phyloP scores from a whole-genome alignment of 2,797 vertebrate genomes.

The Hoplostethus mediterraneus region DNA sequence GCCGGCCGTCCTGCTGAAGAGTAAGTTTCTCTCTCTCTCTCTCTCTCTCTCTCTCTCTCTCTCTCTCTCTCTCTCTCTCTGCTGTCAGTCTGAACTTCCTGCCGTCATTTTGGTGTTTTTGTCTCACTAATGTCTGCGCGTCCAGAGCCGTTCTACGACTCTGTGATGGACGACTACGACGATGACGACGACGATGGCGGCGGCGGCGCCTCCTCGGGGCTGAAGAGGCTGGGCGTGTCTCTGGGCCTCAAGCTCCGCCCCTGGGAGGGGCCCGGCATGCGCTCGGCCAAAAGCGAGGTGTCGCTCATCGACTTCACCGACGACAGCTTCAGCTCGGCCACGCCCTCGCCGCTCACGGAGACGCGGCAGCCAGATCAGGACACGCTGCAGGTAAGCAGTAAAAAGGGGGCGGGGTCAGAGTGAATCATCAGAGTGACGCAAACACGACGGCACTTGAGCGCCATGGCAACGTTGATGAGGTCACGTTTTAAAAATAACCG shows the following conservation, averaged over 20 bases:
- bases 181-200: constrained; percentile 91
- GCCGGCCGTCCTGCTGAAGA: constrained; percentile 91
- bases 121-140: not conserved
- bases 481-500: no score
- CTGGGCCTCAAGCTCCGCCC: constrained; percentile 89
- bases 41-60: no score
- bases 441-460: no score
- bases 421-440: no score
- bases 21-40: constrained; percentile 83
- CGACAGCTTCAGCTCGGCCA: constrained; percentile 88
- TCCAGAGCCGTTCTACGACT: constrained; percentile 93
- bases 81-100: not conserved
- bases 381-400: constrained; percentile 87
- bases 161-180: constrained; percentile 91
- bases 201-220: constrained; percentile 73
- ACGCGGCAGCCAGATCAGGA: constrained; percentile 85
- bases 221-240: constrained; percentile 88
- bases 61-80: no score
- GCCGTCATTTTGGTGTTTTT: not conserved
- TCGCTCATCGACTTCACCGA: constrained; percentile 90
- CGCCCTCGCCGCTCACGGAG: constrained; percentile 86
- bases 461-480: no score
- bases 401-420: no score
- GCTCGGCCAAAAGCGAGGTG: constrained; percentile 83
- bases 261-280: constrained; percentile 71